Evolutionary conservation across 2,113 vertebrate species (phyloP).

Genomic region (Balaenoptera acutorostrata): DNA sequence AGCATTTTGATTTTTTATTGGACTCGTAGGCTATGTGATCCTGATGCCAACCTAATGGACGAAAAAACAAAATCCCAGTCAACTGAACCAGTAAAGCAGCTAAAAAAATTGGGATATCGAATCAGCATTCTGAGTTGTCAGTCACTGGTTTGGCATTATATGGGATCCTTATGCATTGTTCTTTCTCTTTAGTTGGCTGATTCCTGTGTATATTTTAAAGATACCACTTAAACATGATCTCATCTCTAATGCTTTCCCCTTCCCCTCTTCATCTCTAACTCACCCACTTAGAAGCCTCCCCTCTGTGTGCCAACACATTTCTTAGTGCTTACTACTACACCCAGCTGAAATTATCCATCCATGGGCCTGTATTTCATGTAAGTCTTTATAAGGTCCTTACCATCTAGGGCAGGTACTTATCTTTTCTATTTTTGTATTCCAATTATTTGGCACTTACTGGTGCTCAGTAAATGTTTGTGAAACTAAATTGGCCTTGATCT

Average conservation of each 20-base stretch:
- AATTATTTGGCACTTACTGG: neutral
- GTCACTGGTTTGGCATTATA: neutral
- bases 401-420: neutral
- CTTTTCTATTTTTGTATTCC: neutral
- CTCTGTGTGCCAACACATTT: neutral
- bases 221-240: neutral
- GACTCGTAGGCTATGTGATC: neutral
- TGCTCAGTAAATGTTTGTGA: too few relatives aligned
- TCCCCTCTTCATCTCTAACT: neutral
- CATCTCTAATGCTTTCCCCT: neutral
- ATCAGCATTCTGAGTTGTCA: neutral
- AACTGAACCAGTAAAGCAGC: neutral
- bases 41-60: neutral
- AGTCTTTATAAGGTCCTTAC: neutral
- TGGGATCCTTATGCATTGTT: neutral
- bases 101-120: neutral
- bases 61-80: neutral
- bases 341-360: neutral
- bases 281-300: neutral
- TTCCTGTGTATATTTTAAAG: neutral
- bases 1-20: neutral
- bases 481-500: neutral
- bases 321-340: neutral
- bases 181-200: neutral
- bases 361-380: neutral